These are phyloP conservation scores for Ypsolopha scabrella DNA, from an alignment of 2,888 invertebrate genomes.

Conservation along the genomic window DNA sequence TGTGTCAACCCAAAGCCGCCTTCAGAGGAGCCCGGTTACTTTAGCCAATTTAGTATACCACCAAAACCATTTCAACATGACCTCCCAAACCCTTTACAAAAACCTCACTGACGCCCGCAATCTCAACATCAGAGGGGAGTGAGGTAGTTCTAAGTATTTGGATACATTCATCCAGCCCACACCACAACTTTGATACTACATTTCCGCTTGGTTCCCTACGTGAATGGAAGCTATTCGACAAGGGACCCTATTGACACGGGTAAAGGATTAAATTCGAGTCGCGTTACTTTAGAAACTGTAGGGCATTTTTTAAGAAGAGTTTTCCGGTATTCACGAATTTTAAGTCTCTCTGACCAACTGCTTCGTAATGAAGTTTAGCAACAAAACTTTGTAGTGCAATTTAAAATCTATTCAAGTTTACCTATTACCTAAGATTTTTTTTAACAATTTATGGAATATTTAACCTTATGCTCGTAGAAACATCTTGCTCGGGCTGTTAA, in stretches of 20 bases:
- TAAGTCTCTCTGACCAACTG: no score
- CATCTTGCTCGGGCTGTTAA: no score
- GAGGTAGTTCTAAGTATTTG: constrained; percentile 32
- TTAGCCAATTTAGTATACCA: constrained; percentile 56
- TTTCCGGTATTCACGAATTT: no score
- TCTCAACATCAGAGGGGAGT: not conserved
- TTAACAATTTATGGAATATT: no score
- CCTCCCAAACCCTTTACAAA: constrained; percentile 21
- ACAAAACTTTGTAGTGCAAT: no score
- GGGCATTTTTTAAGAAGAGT: constrained; percentile 21
- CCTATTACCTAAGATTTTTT: no score
- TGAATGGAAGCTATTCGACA: constrained; percentile 21
- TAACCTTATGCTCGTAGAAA: no score
- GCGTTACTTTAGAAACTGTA: constrained; percentile 13
- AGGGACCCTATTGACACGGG: constrained; percentile 21
- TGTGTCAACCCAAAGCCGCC: not conserved
- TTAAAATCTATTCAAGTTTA: no score
- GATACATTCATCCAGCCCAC: constrained; percentile 40
- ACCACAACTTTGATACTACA: constrained; percentile 50
- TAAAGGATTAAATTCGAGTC: constrained; percentile 14
- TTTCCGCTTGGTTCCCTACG: constrained; percentile 59
- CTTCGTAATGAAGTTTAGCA: no score
- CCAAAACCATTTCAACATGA: constrained; percentile 35
- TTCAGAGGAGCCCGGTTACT: constrained; percentile 53
- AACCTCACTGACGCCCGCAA: not conserved